A percentile compares a stretch with the other conserved stretches of the same genome.
Conservation (phyloP, 2,888 invertebrate species). For the Microplitis manilae region DNA sequence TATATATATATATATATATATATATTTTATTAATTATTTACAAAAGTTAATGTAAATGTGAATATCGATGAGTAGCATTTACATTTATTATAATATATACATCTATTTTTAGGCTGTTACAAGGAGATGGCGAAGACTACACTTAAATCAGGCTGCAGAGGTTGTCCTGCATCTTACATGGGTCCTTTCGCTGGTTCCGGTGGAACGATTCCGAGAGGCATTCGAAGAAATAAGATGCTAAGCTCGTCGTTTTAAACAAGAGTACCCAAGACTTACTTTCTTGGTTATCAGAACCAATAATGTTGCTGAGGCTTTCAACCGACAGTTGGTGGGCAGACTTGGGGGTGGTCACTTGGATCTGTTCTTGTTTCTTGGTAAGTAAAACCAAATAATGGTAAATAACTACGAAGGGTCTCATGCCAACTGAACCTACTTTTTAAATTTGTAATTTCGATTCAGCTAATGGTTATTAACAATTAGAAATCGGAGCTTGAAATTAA, state of each 20-base stretch:
- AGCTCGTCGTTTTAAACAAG: not conserved
- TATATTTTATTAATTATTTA: too few species aligned
- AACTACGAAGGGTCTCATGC: not conserved
- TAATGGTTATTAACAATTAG: not conserved
- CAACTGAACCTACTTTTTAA: not conserved
- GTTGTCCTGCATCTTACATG: conserved; percentile 8
- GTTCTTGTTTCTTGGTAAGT: conserved; percentile 21
- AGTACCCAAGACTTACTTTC: not conserved
- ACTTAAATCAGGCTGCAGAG: too few species aligned
- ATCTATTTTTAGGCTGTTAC: too few species aligned
- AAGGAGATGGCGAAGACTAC: too few species aligned
- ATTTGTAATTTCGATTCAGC: not conserved
- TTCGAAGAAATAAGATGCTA: not conserved
- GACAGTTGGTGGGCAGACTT: conserved; percentile 10
- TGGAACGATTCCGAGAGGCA: conserved; percentile 18
- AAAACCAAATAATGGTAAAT: not conserved
- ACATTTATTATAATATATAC: too few species aligned
- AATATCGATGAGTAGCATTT: too few species aligned
- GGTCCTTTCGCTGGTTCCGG: conserved; percentile 26
- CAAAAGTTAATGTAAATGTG: too few species aligned
- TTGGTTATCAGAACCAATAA: conserved; percentile 29
- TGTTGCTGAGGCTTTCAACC: conserved; percentile 27
- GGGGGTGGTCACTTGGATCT: conserved; percentile 18
- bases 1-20: too few species aligned
- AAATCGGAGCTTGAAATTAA: not conserved